These are phyloP conservation scores for Acromyrmex heyeri DNA, from an alignment of 1,140 invertebrate genomes.

Conservation along the genomic window DNA sequence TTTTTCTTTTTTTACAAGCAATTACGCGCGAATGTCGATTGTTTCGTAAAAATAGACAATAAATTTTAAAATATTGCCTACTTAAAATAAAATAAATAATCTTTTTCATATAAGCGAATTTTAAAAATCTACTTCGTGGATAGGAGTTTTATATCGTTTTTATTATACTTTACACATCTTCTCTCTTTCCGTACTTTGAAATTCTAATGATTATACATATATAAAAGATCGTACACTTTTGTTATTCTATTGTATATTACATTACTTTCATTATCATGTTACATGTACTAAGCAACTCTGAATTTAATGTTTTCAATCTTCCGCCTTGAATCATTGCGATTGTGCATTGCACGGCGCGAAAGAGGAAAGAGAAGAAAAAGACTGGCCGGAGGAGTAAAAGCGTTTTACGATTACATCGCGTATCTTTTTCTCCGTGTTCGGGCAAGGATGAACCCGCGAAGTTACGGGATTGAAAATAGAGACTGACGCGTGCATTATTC, in stretches of 20 bases:
- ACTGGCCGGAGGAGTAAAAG: conserved; percentile 15
- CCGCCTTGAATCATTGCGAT: conserved; percentile 36
- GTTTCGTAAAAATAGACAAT: not conserved
- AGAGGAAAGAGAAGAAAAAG: not conserved
- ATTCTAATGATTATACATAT: not conserved
- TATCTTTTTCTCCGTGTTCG: conserved; percentile 38
- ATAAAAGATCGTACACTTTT: not conserved
- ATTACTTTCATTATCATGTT: not conserved
- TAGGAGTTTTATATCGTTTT: not conserved
- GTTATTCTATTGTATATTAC: not conserved
- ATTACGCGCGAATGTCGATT: not conserved
- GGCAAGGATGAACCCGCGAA: conserved; percentile 32
- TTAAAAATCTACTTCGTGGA: not conserved
- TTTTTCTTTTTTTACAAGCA: not conserved
- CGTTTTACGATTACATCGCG: conserved; percentile 40
- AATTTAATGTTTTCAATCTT: conserved; percentile 19
- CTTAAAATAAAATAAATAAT: conserved; percentile 6
- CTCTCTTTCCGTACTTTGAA: not conserved
- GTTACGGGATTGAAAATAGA: conserved; percentile 58
- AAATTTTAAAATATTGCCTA: not conserved
- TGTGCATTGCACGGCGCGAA: not conserved
- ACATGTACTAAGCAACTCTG: not conserved
- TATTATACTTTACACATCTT: not conserved
- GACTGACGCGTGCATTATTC: conserved; percentile 50
- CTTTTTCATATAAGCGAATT: not conserved